phyloP scores from a whole-genome alignment of 2,113 vertebrate species.

The Saccopteryx leptura region DNA sequence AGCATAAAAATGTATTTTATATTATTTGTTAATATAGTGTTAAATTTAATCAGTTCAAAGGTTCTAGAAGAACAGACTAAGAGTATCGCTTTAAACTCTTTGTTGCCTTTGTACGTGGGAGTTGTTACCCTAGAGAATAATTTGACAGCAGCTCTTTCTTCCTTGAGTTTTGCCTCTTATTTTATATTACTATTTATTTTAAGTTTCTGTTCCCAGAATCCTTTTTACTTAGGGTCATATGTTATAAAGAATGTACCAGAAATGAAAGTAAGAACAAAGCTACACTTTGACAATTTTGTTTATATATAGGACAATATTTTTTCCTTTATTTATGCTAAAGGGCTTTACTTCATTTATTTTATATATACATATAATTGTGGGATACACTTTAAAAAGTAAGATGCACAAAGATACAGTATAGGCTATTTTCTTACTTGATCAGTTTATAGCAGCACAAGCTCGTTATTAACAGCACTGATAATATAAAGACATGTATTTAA shows the following conservation, averaged over 20 bases:
- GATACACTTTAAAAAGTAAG: not conserved
- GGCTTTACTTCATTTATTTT: not conserved
- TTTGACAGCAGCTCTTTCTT: not conserved
- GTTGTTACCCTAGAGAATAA: not conserved
- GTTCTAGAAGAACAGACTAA: not conserved
- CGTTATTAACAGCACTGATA: not conserved
- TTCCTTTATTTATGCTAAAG: not conserved
- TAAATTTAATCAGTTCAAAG: not conserved
- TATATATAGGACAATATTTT: conserved; percentile 25
- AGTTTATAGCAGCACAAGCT: not conserved
- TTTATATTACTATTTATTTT: not conserved
- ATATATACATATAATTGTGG: not conserved
- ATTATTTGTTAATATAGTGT: not conserved
- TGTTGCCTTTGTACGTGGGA: not conserved
- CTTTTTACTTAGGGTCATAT: not conserved
- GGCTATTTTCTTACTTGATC: conserved; percentile 21
- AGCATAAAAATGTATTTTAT: not conserved
- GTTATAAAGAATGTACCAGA: not conserved
- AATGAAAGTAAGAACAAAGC: not conserved
- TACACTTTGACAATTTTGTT: conserved; percentile 39
- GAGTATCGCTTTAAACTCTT: not conserved
- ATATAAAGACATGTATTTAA: not conserved
- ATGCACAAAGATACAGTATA: not conserved
- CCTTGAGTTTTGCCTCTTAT: not conserved
- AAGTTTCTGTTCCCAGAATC: not conserved